Evolutionary conservation across 2,113 vertebrate genomes (phyloP).

Genomic region (Thunnus thynnus): DNA sequence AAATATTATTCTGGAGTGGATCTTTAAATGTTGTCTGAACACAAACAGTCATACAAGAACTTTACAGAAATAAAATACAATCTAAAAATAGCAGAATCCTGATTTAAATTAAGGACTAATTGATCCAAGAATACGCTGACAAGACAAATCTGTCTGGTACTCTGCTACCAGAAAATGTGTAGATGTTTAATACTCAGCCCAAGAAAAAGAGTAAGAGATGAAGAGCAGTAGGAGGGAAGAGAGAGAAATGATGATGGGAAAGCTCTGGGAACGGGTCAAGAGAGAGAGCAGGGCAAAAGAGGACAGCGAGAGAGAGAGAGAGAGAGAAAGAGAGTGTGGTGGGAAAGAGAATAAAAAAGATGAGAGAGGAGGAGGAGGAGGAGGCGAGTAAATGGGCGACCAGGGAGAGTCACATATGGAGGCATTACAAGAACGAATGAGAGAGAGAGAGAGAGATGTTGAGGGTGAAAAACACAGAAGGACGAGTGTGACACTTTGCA

Average conservation of each 20-base stretch:
- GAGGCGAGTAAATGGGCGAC: conserved; percentile 34
- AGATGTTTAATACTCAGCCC: neutral
- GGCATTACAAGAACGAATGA: conserved; percentile 8
- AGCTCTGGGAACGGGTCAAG: conserved; percentile 33
- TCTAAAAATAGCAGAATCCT: no score
- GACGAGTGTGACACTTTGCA: conserved; percentile 64
- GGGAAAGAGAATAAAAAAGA: conserved; percentile 24
- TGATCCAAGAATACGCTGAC: neutral
- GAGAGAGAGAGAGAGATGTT: conserved; percentile 20
- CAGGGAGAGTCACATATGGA: conserved; percentile 31
- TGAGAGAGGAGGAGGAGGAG: conserved; percentile 17
- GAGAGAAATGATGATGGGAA: neutral
- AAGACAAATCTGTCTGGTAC: neutral
- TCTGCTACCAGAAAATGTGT: neutral
- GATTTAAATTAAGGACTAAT: neutral
- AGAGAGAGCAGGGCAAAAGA: conserved; percentile 30
- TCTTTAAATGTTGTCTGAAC: no score
- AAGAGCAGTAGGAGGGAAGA: neutral
- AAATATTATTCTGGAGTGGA: no score
- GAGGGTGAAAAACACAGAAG: conserved; percentile 39
- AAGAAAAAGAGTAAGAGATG: conserved; percentile 3
- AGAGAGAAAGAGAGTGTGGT: neutral
- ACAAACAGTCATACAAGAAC: no score
- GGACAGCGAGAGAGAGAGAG: conserved; percentile 29
- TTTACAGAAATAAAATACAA: no score